These are phyloP conservation scores for Limenitis arthemis DNA, from an alignment of 2,888 invertebrate species.

Conservation along the genomic window DNA sequence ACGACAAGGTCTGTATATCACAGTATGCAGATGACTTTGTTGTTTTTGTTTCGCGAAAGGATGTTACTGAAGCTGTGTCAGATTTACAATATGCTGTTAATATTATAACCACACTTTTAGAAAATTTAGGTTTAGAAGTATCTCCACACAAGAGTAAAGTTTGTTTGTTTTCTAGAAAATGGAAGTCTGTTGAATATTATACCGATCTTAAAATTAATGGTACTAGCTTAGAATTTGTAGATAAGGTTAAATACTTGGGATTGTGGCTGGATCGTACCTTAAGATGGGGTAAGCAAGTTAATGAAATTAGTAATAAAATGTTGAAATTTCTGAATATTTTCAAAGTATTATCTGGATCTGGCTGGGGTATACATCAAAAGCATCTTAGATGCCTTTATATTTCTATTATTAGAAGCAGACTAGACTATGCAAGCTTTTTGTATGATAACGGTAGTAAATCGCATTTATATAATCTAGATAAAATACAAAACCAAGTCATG, in stretches of 20 bases:
- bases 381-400: no score
- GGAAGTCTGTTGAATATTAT: neutral
- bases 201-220: constrained; percentile 12
- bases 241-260: constrained; percentile 28
- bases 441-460: no score
- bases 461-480: no score
- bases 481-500: no score
- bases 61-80: neutral
- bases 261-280: constrained; percentile 27
- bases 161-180: constrained; percentile 23
- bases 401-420: no score
- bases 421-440: no score
- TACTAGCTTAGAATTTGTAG: constrained; percentile 1
- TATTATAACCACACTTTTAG: neutral
- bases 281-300: constrained; percentile 15
- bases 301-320: neutral
- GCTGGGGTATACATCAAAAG: no score
- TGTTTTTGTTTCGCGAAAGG: constrained; percentile 10
- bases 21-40: constrained; percentile 29
- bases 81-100: constrained; percentile 2
- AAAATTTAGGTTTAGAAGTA: constrained; percentile 16
- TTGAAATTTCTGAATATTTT: neutral
- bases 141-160: constrained; percentile 24
- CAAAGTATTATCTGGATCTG: no score
- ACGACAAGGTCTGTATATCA: neutral